Evolutionary conservation across 2,797 vertebrate species (phyloP), one percentile per base, ranked within the genome.

Genomic region (Gallinago stenura): DNA sequence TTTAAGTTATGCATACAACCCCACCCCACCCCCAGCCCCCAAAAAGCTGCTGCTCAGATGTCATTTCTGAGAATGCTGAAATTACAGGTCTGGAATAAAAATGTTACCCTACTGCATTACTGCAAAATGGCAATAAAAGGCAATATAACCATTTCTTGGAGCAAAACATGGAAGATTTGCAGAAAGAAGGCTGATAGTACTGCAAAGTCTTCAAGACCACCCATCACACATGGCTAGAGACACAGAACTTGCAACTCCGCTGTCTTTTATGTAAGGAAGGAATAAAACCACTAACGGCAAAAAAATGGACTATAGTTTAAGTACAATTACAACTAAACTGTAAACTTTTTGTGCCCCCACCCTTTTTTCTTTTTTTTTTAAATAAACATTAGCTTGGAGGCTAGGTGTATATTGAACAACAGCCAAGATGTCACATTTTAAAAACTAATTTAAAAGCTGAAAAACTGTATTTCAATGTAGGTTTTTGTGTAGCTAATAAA

Each of bases 1-100:
- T 70, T 58, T 26, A 75, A 64, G 28, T 69, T 83, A 45, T 12
- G 8, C 30, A 45, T 19, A 39, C 15, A 10, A 13, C 31, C 50
- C 31, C 25, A 43, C 11, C 1, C 16, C 20, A 18, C 0, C 0
- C 51, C 37, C 18, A 43, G 12, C 2, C 18, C 26, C 25, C 0
- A 0, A 70, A 71, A 15, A 79, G 31, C 28, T 72, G 45, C 43
- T 51, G n/a, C 24, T 68, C n/a, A 77, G 83, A 75, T 68, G 13
- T 5, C 19, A 24, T n/a, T 91, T 87, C 30, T 45, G 28, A 84
- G 46, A 75, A 81, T 66, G 33, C 20, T 66, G n/a, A 84, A 87
- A 57, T 45, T 17, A 53, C 12, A 65, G 12, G 48, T 24, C 64
- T 48, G 68, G 53, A 78, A 60, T 73, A 75, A 39, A 50, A 64